phyloP scores from a whole-genome alignment of 1,140 invertebrate genomes.

The Cyphomyrmex costatus region DNA sequence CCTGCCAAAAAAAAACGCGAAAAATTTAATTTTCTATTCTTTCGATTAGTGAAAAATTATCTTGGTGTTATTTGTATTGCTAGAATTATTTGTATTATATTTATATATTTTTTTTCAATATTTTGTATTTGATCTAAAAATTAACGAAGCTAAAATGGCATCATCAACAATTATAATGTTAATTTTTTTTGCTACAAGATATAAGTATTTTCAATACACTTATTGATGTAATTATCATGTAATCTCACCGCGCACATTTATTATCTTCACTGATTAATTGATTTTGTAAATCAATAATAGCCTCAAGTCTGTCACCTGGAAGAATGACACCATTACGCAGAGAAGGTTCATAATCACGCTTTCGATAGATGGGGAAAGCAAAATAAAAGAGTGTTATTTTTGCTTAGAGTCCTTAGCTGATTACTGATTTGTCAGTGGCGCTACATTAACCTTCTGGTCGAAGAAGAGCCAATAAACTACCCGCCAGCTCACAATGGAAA shows the following conservation, averaged over 20 bases:
- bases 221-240: background rate
- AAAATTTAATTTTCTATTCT: too few species aligned
- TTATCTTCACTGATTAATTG: background rate
- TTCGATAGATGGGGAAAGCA: constrained; percentile 28
- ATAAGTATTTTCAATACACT: background rate
- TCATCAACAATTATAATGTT: background rate
- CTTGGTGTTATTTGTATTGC: too few species aligned
- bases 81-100: too few species aligned
- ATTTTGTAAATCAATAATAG: background rate
- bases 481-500: constrained; percentile 26
- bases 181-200: background rate
- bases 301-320: background rate
- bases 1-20: too few species aligned
- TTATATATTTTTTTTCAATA: background rate
- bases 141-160: too few species aligned
- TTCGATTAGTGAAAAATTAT: too few species aligned
- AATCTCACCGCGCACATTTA: background rate
- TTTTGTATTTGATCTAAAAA: too few species aligned
- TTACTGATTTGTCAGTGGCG: constrained; percentile 61
- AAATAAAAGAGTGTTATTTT: constrained; percentile 48
- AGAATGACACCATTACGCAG: constrained; percentile 7
- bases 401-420: constrained; percentile 42
- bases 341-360: constrained; percentile 32
- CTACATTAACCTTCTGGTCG: constrained; percentile 57
- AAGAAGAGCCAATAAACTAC: constrained; percentile 58